Base-by-base conservation (phyloP, 2,797 vertebrate genomes). In the Catharus ustulatus region DNA sequence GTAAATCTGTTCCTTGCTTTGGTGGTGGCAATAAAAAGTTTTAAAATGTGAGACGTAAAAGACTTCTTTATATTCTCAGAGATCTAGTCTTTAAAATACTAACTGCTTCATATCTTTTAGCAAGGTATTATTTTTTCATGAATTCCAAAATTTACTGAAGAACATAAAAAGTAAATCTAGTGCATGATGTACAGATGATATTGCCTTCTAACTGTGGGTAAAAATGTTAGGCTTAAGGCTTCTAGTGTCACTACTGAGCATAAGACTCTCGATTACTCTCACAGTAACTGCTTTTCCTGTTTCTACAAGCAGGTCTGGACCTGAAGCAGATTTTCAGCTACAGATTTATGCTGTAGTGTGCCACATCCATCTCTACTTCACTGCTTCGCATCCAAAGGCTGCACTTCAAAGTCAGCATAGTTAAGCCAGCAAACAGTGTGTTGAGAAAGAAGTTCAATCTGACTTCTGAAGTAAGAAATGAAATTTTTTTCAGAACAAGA, bases 401-500 rank as follows among this genome's bases (percentile, higher is more conserved):
- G n/a, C 11, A 3, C 17, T 93, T 76, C 54, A 51, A 62, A 69
- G 5, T 40, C 36, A 80, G 3, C 29, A 64, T 12, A 74, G 38
- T 42, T 61, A 63, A 82, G 13, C 12, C 23, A 87, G 36, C 5
- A 80, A 63, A 27, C 5, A 32, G 4, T 36, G 32, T 21, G 30
- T 20, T n/a, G 27, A 77, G 38, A 76, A 80, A 72, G 7, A 71
- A 63, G 13, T 76, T 38, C 40, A n/a, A 61, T 61, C 40, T 64
- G 63, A 63, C 29, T 86, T 77, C 19, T 66, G 30, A 79, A 79
- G 23, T 38, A 58, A 0, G 5, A 61, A 78, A 32, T 64, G 5
- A 4, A 13, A 1, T 0, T 15, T 30, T 51, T 78, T 38, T 27
- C 6, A 30, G 8, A 34, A 38, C 1, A 22, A 79, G 36, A 55